These are phyloP conservation scores for Otus sunia DNA, from an alignment of 2,113 vertebrate species.

Conservation along the genomic window DNA sequence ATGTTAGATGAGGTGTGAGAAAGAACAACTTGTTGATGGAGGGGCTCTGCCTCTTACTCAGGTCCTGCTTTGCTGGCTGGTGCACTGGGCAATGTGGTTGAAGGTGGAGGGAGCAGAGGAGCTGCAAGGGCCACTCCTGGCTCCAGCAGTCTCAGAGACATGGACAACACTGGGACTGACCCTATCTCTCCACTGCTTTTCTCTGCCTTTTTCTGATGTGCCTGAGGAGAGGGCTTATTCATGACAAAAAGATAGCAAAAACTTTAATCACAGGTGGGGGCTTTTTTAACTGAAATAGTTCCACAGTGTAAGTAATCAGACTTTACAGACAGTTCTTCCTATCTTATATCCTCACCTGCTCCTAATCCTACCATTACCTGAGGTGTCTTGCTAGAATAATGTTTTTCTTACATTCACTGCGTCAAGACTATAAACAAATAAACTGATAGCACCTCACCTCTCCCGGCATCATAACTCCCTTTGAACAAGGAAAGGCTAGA, in stretches of 20 bases:
- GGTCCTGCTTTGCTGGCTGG: background rate
- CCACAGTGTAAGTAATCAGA: background rate
- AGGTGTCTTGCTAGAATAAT: background rate
- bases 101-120: background rate
- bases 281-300: background rate
- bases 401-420: background rate
- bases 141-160: background rate
- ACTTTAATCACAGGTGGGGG: background rate
- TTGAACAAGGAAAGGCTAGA: too few relatives aligned
- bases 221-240: background rate
- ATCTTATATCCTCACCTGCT: background rate
- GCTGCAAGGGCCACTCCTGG: background rate
- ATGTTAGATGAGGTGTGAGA: background rate
- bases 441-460: background rate
- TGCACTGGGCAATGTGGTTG: fast-evolving
- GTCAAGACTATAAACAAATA: background rate
- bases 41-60: fast-evolving
- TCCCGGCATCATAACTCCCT: background rate
- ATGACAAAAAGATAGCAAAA: background rate
- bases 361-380: background rate
- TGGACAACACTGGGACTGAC: background rate
- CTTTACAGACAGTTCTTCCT: background rate
- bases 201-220: background rate
- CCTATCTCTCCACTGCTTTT: background rate
- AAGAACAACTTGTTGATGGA: background rate